Evolutionary conservation across 2,113 vertebrate species (phyloP).

Genomic region (Hirundichthys speculiger): DNA sequence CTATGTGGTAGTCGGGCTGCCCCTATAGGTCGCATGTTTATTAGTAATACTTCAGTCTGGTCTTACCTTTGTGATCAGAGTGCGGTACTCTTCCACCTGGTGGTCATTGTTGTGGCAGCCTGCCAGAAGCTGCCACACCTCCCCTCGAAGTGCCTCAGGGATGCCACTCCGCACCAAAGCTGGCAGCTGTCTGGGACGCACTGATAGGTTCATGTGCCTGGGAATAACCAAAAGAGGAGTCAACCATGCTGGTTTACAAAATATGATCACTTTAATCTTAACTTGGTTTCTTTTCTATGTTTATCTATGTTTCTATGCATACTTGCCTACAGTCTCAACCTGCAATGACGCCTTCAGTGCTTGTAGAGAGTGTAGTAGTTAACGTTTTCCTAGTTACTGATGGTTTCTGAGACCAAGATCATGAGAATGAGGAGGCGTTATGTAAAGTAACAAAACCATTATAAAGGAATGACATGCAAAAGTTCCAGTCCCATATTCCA

Average conservation of each 20-base stretch:
- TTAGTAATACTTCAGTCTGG: no score
- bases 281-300: neutral
- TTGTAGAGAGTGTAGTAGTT: no score
- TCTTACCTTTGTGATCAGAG: conserved; percentile 97
- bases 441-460: neutral
- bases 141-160: conserved; percentile 94
- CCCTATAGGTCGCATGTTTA: no score
- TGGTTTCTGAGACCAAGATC: neutral
- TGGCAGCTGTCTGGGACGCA: conserved; percentile 90
- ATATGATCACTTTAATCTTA: neutral
- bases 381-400: neutral
- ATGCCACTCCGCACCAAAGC: conserved; percentile 93
- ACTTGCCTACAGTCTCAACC: no score
- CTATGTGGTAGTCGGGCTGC: no score
- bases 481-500: neutral
- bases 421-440: neutral
- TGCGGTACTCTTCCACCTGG: conserved; percentile 96
- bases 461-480: conserved; percentile 8
- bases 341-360: no score
- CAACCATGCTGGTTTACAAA: neutral
- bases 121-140: conserved; percentile 97
- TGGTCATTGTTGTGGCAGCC: conserved; percentile 98
- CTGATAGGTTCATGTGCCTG: conserved; percentile 95
- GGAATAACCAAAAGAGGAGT: neutral
- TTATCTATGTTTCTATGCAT: neutral